Evolutionary conservation across 2,797 vertebrate species (phyloP).

Genomic region (Acipenser oxyrinchus): DNA sequence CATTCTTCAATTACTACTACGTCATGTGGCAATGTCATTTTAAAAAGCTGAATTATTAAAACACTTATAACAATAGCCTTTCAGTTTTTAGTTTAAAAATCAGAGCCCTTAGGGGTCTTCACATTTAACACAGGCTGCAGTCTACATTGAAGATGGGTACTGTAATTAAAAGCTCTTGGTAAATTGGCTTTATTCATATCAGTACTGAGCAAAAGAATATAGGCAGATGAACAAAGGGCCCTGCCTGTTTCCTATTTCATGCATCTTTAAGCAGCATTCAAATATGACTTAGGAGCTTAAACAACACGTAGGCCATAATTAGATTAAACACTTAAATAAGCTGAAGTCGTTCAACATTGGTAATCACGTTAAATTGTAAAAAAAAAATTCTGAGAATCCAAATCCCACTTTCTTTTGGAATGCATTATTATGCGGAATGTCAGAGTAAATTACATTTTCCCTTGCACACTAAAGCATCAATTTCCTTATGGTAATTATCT

Average conservation of each 20-base stretch:
- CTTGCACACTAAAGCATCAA: slow-evolving; percentile 98
- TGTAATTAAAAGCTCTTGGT: slow-evolving; percentile 57
- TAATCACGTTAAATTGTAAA: slow-evolving; percentile 98
- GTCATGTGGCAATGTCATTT: too few relatives aligned
- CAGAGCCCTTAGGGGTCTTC: slow-evolving; percentile 8
- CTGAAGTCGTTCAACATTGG: slow-evolving; percentile 90
- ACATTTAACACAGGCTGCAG: slow-evolving; percentile 11
- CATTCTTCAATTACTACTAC: too few relatives aligned
- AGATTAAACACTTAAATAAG: slow-evolving; percentile 90
- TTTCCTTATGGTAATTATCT: slow-evolving; percentile 99
- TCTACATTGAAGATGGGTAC: background rate
- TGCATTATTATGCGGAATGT: slow-evolving; percentile 95
- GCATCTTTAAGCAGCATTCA: slow-evolving; percentile 86
- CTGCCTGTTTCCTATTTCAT: slow-evolving; percentile 73
- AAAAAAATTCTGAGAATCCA: slow-evolving; percentile 92
- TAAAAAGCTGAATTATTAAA: slow-evolving; percentile 15
- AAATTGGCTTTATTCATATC: slow-evolving; percentile 45
- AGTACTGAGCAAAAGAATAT: slow-evolving; percentile 45
- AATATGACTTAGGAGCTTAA: slow-evolving; percentile 66
- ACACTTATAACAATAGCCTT: slow-evolving; percentile 23
- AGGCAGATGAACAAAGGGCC: slow-evolving; percentile 45
- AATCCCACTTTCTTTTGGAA: slow-evolving; percentile 94
- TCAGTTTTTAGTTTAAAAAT: background rate
- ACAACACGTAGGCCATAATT: slow-evolving; percentile 83
- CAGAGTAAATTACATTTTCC: slow-evolving; percentile 99